Conservation (phyloP, 2,113 vertebrate species). For the Cyprinodon tularosa region DNA sequence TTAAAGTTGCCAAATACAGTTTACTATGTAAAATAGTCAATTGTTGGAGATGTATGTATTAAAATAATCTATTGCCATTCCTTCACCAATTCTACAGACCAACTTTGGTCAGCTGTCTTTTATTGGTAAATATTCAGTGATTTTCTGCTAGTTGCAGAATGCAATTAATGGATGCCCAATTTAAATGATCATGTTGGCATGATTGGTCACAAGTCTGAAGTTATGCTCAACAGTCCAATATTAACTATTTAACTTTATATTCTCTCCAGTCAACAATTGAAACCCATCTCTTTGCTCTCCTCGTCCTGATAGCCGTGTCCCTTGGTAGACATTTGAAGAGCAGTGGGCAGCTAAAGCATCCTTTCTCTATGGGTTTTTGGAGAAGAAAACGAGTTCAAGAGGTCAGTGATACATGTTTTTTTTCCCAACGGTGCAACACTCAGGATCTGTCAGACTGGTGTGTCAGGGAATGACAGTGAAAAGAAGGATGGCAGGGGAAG, state of each 20-base stretch:
- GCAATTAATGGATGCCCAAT: no score
- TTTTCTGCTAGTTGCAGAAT: no score
- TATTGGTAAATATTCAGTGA: no score
- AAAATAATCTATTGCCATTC: no score
- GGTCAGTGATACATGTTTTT: constrained; percentile 78
- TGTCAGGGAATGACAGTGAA: constrained; percentile 77
- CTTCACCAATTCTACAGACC: no score
- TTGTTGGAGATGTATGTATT: no score
- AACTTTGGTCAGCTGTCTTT: no score
- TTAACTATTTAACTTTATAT: constrained; percentile 70
- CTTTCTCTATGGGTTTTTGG: constrained; percentile 67
- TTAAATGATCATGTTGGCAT: no score
- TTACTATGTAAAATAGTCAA: no score
- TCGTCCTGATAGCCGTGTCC: constrained; percentile 69
- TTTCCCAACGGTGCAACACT: constrained; percentile 68
- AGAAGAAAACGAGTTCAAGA: constrained; percentile 71
- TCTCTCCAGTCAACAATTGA: constrained; percentile 67
- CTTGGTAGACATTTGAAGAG: constrained; percentile 76
- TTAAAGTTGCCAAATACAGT: no score
- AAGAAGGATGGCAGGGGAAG: constrained; percentile 65
- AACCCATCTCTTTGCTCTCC: constrained; percentile 68
- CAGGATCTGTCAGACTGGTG: constrained; percentile 73
- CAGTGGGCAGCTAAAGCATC: constrained; percentile 70
- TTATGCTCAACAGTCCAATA: no score
- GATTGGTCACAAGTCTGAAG: no score